Evolutionary conservation across 2,888 invertebrate species (phyloP).

Genomic region (Sinelater perroti): DNA sequence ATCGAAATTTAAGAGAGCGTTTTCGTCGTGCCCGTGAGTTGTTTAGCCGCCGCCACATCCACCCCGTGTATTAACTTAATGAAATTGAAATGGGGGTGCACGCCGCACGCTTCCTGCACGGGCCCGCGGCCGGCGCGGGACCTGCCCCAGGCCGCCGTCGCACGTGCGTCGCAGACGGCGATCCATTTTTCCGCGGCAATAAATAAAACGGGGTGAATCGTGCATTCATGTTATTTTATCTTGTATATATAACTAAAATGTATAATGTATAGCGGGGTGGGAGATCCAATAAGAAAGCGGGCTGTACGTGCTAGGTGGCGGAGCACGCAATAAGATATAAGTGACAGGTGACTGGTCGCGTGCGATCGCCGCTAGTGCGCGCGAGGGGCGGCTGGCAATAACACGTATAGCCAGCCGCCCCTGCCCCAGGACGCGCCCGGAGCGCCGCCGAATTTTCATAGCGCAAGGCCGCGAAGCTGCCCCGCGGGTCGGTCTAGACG

Average conservation of each 20-base stretch:
- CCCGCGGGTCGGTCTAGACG: too few relatives aligned
- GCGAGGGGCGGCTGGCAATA: slow-evolving; percentile 30
- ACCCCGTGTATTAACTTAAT: slow-evolving; percentile 20
- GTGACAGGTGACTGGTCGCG: slow-evolving; percentile 54
- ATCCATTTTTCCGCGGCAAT: slow-evolving; percentile 17
- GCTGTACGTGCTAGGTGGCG: slow-evolving; percentile 44
- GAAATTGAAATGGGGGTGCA: slow-evolving; percentile 28
- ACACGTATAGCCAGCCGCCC: slow-evolving; percentile 24
- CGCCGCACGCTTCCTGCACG: slow-evolving; percentile 1
- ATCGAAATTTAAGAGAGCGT: too few relatives aligned
- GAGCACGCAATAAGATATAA: slow-evolving; percentile 54
- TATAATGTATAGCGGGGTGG: slow-evolving; percentile 30
- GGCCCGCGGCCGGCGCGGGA: too few relatives aligned
- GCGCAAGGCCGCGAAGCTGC: too few relatives aligned
- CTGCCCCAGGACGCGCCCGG: slow-evolving; percentile 6
- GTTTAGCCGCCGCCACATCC: neutral
- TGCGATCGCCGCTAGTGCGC: slow-evolving; percentile 44
- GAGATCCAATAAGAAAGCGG: slow-evolving; percentile 37
- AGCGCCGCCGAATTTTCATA: slow-evolving; percentile 19
- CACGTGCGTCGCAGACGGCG: slow-evolving; percentile 18
- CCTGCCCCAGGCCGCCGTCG: neutral
- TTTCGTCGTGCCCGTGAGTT: too few relatives aligned
- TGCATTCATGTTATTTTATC: slow-evolving; percentile 35
- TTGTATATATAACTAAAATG: slow-evolving; percentile 37
- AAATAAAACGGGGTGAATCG: slow-evolving; percentile 32